Evolutionary conservation across 2,113 vertebrate species (phyloP), one percentile per base, ranked within the genome.

Genomic region (Syngnathoides biaculeatus): DNA sequence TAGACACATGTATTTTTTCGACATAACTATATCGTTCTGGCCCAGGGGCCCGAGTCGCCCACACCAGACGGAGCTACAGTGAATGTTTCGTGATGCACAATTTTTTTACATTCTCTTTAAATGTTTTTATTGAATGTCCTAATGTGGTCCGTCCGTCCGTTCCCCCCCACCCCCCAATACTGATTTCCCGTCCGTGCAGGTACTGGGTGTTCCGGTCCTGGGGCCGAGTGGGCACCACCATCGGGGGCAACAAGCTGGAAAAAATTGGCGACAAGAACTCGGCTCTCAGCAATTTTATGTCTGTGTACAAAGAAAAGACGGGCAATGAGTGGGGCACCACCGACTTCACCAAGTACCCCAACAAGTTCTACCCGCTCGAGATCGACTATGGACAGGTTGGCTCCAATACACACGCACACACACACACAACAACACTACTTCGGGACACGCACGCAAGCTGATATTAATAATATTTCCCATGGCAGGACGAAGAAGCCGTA

Each of bases 141-240:
- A 9, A 22, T n/a, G 9, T 52, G 10, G 50, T 22, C 2, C 11
- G 6, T 11, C 30, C 17, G 15, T 10, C 12, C 30, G 56, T 30
- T n/a, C 15, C 15, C 35, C 15, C n/a, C n/a, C n/a, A n/a, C n/a
- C n/a, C n/a, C n/a, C n/a, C n/a, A n/a, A 13, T 20, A 19, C 47
- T 9, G 47, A 19, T 47, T 65, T 8, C n/a, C 8, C 45, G 3
- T 8, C 2, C 64, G 15, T 73, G 0, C 70, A 99, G 97, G 65
- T 98, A 98, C 80, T 99, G 97, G 97, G 95, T 98, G 79, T 99
- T 99, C 90, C 91, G 97, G 65, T 98, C 97, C 7, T 99, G 97
- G 97, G 97, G 97, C 74, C 94, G 97, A 0, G 97, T 99, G 47
- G 97, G 97, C 24, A 99, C 97, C 0, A 94, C 94, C 7, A 98